Conservation (phyloP, 2,888 invertebrate species). For the Myathropa florea region DNA sequence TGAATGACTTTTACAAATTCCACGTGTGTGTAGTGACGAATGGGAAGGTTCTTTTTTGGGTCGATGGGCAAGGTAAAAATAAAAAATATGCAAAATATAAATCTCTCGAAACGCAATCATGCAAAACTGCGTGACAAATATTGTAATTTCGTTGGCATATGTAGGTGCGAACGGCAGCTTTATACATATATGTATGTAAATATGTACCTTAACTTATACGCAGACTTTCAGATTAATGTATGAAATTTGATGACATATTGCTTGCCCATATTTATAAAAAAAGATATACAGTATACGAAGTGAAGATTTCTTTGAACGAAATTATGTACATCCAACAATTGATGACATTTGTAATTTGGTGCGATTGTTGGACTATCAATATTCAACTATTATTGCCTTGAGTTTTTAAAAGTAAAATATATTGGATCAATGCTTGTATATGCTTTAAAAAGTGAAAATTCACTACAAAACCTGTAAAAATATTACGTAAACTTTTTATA, state of each 20-base stretch:
- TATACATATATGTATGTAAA: too few species aligned
- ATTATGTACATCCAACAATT: background rate
- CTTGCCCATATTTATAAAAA: background rate
- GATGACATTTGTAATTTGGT: too few species aligned
- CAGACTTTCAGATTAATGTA: background rate
- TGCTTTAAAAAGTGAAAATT: too few species aligned
- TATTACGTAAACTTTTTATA: too few species aligned
- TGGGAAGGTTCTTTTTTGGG: background rate
- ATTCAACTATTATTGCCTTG: too few species aligned
- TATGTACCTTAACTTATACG: too few species aligned
- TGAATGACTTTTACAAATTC: slow-evolving; percentile 35
- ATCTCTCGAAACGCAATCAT: slow-evolving; percentile 1
- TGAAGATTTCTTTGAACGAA: background rate
- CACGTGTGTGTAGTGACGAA: slow-evolving; percentile 6
- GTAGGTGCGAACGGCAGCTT: background rate
- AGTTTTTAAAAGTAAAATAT: too few species aligned
- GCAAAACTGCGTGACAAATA: background rate
- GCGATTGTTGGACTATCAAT: too few species aligned
- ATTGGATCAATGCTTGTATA: too few species aligned
- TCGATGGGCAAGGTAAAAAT: background rate
- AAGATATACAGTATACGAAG: background rate
- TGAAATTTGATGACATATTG: background rate
- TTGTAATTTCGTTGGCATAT: background rate
- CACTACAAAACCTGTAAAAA: too few species aligned
- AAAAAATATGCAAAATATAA: slow-evolving; percentile 11